Evolutionary conservation across 1,140 invertebrate genomes (phyloP), one percentile per base, ranked within the genome.

Genomic region (Trichonephila inaurata): DNA sequence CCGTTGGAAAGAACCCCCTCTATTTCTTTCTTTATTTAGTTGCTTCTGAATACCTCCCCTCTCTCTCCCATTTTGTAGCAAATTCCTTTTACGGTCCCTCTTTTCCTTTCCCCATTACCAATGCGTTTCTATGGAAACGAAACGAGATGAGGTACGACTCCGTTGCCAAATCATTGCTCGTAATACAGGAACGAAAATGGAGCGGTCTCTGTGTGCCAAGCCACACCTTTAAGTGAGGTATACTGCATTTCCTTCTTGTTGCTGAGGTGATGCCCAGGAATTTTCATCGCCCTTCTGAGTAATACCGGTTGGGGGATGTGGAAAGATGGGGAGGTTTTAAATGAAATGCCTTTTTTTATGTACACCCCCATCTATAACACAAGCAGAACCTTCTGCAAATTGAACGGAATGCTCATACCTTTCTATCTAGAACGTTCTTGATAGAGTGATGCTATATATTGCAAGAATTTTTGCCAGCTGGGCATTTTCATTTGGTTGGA

Each of bases 91-190:
- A 88, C 28, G 40, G 60, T 61, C 61, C 51, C 61, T 19, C 61
- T 85, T 85, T 85, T 64, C 61, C 51, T 60, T 60, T 60, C 24
- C 44, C 82, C 19, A 88, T 88, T 88, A 88, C 86, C 40, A 61
- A 88, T 64, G 86, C 61, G 86, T 88, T 64, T 33, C 86, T 61
- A 64, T 88, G 86, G 62, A 1, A 18, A 88, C 61, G 16, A 24
- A 24, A 28, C 21, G 24, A 62, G 86, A 88, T 88, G 86, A 88
- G 86, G 61, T 64, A 88, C 86, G 86, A 58, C 24, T 21, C 60
- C 28, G 60, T 64, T 88, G 86, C 51, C 86, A 88, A 88, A 88
- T 88, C 86, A 88, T 64, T 44, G 86, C 33, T 24, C 60, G 86
- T 62, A 88, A 88, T 88, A 64, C 61, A 33, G 58, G 85, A 61